phyloP scores from a whole-genome alignment of 1,140 invertebrate species.

The Drosophila mojavensis region DNA sequence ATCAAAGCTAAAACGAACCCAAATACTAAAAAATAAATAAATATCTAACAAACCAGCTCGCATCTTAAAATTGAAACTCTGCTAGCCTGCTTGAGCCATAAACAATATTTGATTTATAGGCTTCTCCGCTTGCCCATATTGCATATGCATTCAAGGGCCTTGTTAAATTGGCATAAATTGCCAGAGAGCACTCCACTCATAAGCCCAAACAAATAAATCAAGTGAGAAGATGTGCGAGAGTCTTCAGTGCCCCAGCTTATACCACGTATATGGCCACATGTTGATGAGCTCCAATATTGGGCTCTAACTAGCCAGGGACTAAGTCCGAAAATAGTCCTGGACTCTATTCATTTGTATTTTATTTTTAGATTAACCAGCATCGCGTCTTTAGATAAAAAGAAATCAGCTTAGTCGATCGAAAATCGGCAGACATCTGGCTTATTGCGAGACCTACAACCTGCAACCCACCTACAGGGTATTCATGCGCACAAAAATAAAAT shows the following conservation, averaged over 20 bases:
- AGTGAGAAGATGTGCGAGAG: background rate
- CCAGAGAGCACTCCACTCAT: slow-evolving; percentile 40
- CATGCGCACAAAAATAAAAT: slow-evolving; percentile 52
- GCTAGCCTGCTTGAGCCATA: background rate
- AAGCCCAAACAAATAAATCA: slow-evolving; percentile 80
- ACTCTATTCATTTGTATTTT: too few species aligned
- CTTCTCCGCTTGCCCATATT: slow-evolving; percentile 35
- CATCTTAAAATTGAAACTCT: background rate
- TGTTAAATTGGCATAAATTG: slow-evolving; percentile 78
- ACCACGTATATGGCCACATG: background rate
- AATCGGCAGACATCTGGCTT: too few species aligned
- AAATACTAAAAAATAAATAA: slow-evolving; percentile 2
- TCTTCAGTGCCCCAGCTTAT: background rate
- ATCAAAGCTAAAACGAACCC: slow-evolving; percentile 17
- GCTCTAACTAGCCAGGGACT: background rate
- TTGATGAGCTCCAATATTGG: background rate
- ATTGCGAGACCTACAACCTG: background rate
- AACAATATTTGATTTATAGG: slow-evolving; percentile 64
- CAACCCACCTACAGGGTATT: slow-evolving; percentile 9
- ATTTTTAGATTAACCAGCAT: too few species aligned
- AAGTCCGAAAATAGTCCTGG: too few species aligned
- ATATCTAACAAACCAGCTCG: background rate
- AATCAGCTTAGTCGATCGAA: too few species aligned
- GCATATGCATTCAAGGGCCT: slow-evolving; percentile 30
- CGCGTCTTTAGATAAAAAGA: too few species aligned